Percentiles rank a stretch among this genome's conserved stretches.
phyloP scores from a whole-genome alignment of 92 coral and sea anemone species.

The Porites cylindrica region DNA sequence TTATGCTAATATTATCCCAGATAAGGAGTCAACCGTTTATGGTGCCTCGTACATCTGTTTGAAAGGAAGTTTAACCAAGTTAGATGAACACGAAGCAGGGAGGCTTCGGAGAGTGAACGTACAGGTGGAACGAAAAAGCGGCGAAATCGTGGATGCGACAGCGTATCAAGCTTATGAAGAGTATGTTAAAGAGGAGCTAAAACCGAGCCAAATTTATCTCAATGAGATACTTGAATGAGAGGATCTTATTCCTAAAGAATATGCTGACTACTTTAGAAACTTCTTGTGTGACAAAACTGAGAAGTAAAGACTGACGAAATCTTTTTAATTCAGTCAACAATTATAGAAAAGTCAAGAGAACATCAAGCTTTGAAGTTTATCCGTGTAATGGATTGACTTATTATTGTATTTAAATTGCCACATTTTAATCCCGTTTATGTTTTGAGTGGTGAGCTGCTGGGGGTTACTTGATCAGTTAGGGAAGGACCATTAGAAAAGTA shows the following conservation, averaged over 20 bases:
- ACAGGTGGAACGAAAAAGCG: conserved; percentile 42
- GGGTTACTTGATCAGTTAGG: too few species aligned
- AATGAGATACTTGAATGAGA: conserved; percentile 64
- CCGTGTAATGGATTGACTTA: too few species aligned
- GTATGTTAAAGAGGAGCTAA: conserved; percentile 42
- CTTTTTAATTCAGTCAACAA: too few species aligned
- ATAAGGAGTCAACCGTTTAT: conserved; percentile 46
- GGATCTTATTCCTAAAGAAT: conserved; percentile 38
- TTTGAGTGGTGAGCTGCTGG: too few species aligned
- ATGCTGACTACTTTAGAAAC: conserved; percentile 18
- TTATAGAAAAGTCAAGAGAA: too few species aligned
- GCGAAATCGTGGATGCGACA: conserved; percentile 46
- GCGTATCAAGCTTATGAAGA: conserved; percentile 49
- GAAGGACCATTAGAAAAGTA: too few species aligned
- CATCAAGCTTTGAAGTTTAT: too few species aligned
- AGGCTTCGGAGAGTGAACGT: conserved; percentile 46
- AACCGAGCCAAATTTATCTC: conserved; percentile 53
- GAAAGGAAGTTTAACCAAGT: conserved; percentile 8
- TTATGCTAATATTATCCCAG: conserved; percentile 54
- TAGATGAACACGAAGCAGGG: conserved; percentile 20
- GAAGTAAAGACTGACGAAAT: not conserved
- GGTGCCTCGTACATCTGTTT: conserved; percentile 68
- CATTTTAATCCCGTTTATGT: too few species aligned
- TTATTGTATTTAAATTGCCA: too few species aligned
- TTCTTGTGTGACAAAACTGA: not conserved